phyloP scores from a whole-genome alignment of 2,888 invertebrate species.

The Drosophila histrio region DNA sequence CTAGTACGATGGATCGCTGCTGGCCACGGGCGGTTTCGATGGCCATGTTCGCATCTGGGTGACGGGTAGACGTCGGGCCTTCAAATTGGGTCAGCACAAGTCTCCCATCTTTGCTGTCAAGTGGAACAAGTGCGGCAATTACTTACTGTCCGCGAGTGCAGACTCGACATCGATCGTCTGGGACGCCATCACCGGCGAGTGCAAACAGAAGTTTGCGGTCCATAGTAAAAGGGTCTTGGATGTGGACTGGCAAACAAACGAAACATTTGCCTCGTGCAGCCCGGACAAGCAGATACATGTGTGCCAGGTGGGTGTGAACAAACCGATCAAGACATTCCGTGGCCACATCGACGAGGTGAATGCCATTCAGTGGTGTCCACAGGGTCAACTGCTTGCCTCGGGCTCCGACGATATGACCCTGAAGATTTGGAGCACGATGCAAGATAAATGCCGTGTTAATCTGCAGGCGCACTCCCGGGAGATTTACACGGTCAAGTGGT shows the following conservation, averaged over 20 bases:
- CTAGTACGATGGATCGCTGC: constrained; percentile 96
- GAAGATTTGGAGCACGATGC: constrained; percentile 99
- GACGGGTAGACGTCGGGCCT: constrained; percentile 95
- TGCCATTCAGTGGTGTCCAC: constrained; percentile 99
- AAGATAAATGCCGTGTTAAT: constrained; percentile 97
- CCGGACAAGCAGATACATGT: constrained; percentile 99
- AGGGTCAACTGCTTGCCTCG: constrained; percentile 97
- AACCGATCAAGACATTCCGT: constrained; percentile 99
- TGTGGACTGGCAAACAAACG: constrained; percentile 99
- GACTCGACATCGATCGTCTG: constrained; percentile 98
- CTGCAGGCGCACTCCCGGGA: constrained; percentile 98
- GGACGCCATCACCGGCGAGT: constrained; percentile 98
- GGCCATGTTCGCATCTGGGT: constrained; percentile 99
- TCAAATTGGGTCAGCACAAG: constrained; percentile 98
- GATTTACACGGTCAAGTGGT: constrained; percentile 99
- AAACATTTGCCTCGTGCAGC: constrained; percentile 98
- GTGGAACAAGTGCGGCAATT: constrained; percentile 99
- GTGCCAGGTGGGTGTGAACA: constrained; percentile 95
- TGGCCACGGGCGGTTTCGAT: constrained; percentile 99
- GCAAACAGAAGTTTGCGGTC: constrained; percentile 99
- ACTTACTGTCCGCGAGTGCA: constrained; percentile 98
- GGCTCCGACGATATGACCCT: constrained; percentile 99
- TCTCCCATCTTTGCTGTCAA: constrained; percentile 99
- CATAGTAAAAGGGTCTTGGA: constrained; percentile 99
- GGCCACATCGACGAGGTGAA: constrained; percentile 99